Base-by-base conservation (phyloP, 2,797 vertebrate species). In the Tenualosa thibaudeaui region DNA sequence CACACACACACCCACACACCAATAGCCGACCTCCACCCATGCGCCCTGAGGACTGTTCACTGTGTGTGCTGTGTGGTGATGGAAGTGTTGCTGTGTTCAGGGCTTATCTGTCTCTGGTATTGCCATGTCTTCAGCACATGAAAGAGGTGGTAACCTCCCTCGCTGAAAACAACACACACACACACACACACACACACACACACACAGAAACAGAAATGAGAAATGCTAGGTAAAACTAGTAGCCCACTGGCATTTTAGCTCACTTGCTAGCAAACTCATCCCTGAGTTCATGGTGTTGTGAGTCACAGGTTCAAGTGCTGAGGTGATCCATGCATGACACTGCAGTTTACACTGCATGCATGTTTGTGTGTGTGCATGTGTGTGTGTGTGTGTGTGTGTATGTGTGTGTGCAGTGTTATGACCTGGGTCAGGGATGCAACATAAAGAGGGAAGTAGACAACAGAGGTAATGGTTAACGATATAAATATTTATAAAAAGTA, bases 61-160 rank as follows among this genome's bases (percentile, higher is more conserved):
- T 75, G 68, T 15, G 31, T 40, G 68, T 13, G 40, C 31, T 43
- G 68, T 15, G 31, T 40, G 68, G 68, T 75, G 31, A 40, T 17
- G 5, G 31, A 12, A 40, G 68, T 15, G 37, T 31, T 40, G 31
- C 15, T 31, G 31, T 71, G 54, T 22, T 58, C 54, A 22, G 65
- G 31, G 68, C 19, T 75, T 75, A 75, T 75, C 26, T 12, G n/a
- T 68, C 5, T 62, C 60, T 62, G 24, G 68, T 75, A 31, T 37
- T 75, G 68, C 62, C 37, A 19, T 19, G 37, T 31, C 31, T 13
- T 71, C 68, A 17, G 68, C 68, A 75, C 13, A 40, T 37, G 68
- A 75, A 75, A 75, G 68, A 75, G 68, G 13, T 75, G 37, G 13
- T 40, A 75, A 75, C 68, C 68, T 75, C 3, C 68, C 68, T 75